Conservation (phyloP, 1,140 invertebrate species). For the Drosophila mauritiana region DNA sequence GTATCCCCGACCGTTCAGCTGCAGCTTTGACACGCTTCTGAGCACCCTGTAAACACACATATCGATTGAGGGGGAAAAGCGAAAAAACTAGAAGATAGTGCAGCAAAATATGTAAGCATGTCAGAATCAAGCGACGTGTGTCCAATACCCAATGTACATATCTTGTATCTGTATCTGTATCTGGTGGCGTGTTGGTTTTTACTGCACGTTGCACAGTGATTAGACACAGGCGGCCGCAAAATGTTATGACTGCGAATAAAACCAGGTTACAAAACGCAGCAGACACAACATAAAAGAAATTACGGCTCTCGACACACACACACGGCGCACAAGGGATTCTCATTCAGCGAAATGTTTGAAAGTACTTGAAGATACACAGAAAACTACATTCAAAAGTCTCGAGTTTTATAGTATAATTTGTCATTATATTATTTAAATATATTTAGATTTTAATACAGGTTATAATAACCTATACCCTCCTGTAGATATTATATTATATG, state of each 20-base stretch:
- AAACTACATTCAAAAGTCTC: not conserved
- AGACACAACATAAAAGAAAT: conserved; percentile 70
- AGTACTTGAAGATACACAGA: not conserved
- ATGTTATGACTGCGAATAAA: conserved; percentile 80
- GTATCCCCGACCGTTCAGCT: conserved; percentile 1
- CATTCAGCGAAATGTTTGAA: not conserved
- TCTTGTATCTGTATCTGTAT: conserved; percentile 68
- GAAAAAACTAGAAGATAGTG: conserved; percentile 23
- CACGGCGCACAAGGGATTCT: conserved; percentile 12
- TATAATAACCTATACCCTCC: too few relatives aligned
- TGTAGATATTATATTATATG: too few relatives aligned
- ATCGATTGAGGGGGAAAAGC: conserved; percentile 63
- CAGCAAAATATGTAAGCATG: conserved; percentile 69
- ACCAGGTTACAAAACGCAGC: conserved; percentile 80
- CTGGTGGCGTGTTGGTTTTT: conserved; percentile 22
- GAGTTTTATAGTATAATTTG: too few relatives aligned
- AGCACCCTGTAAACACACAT: conserved; percentile 59
- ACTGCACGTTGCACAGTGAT: conserved; percentile 53
- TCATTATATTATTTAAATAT: too few relatives aligned
- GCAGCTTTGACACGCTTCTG: conserved; percentile 18
- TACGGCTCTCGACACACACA: conserved; percentile 65
- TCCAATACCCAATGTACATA: conserved; percentile 70
- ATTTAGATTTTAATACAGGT: too few relatives aligned
- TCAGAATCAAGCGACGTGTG: conserved; percentile 65
- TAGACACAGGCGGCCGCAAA: conserved; percentile 66